These are phyloP conservation scores for Calosoma granatense DNA, from an alignment of 1,140 invertebrate genomes.

Conservation along the genomic window DNA sequence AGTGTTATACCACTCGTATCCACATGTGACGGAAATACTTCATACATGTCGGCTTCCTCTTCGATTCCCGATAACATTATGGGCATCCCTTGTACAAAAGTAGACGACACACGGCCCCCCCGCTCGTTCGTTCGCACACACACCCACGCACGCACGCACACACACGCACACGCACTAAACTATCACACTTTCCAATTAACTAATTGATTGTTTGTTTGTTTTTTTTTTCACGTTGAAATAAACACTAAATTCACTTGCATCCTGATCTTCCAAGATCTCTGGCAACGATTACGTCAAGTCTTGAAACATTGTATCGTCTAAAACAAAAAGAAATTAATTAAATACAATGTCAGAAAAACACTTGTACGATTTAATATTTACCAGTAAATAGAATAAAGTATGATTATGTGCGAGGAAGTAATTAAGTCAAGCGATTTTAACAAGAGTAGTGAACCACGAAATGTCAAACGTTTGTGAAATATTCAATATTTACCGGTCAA, in stretches of 20 bases:
- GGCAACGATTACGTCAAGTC: slow-evolving; percentile 30
- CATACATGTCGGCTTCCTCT: slow-evolving; percentile 44
- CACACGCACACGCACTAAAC: no score
- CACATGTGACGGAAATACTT: slow-evolving; percentile 62
- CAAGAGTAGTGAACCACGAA: no score
- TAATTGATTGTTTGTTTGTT: not conserved
- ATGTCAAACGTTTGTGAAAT: not conserved
- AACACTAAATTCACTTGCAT: not conserved
- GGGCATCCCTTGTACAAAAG: slow-evolving; percentile 18
- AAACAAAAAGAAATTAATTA: slow-evolving; percentile 11
- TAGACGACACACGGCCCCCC: not conserved
- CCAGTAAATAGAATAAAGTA: no score
- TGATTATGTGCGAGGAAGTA: no score
- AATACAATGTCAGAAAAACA: no score
- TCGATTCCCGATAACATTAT: slow-evolving; percentile 28
- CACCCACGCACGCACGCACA: slow-evolving; percentile 15
- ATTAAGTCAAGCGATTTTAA: no score
- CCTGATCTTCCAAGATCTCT: slow-evolving; percentile 21
- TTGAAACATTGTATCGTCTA: slow-evolving; percentile 30
- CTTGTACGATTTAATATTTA: no score
- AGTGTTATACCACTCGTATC: slow-evolving; percentile 58
- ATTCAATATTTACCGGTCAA: not conserved
- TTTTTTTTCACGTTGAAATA: not conserved
- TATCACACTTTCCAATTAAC: not conserved
- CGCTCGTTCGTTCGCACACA: slow-evolving; percentile 12